These are phyloP conservation scores for Epicauta chinensis DNA, from an alignment of 1,140 invertebrate genomes.

Conservation along the genomic window DNA sequence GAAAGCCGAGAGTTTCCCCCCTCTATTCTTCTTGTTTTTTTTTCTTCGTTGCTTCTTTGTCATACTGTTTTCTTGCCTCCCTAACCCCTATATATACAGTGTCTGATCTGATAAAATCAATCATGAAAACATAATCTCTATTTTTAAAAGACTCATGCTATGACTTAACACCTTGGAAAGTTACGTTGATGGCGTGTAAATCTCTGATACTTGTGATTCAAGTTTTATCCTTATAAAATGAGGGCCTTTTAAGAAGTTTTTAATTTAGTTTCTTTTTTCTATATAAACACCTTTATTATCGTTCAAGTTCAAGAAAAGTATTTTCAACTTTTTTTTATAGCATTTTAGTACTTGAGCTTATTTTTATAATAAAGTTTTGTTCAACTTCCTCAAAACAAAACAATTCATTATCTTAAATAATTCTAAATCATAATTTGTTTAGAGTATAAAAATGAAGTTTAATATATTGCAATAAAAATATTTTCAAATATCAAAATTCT, in stretches of 20 bases:
- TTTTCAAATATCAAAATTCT: no score
- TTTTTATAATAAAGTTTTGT: background rate
- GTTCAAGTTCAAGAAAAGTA: no score
- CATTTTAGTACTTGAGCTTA: slow-evolving; percentile 5
- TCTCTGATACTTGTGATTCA: slow-evolving; percentile 16
- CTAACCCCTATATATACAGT: slow-evolving; percentile 2
- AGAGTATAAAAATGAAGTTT: no score
- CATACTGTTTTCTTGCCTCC: background rate
- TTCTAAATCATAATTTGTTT: no score
- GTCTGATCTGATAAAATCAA: slow-evolving; percentile 18
- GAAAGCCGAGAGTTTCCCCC: slow-evolving; percentile 11
- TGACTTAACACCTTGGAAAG: slow-evolving; percentile 13
- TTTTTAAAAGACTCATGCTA: slow-evolving; percentile 14
- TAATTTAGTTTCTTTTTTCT: slow-evolving; percentile 10
- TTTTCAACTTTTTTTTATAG: slow-evolving; percentile 5
- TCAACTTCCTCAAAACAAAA: no score
- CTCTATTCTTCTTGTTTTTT: slow-evolving; percentile 1
- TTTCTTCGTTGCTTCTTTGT: background rate
- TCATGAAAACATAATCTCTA: slow-evolving; percentile 18
- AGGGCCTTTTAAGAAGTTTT: slow-evolving; percentile 12
- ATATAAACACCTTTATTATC: slow-evolving; percentile 10
- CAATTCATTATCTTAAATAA: no score
- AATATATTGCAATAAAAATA: no score
- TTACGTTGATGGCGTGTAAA: slow-evolving; percentile 16
- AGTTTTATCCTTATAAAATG: slow-evolving; percentile 17